Conservation (phyloP, 2,113 vertebrate species). For the Ameiurus melas region DNA sequence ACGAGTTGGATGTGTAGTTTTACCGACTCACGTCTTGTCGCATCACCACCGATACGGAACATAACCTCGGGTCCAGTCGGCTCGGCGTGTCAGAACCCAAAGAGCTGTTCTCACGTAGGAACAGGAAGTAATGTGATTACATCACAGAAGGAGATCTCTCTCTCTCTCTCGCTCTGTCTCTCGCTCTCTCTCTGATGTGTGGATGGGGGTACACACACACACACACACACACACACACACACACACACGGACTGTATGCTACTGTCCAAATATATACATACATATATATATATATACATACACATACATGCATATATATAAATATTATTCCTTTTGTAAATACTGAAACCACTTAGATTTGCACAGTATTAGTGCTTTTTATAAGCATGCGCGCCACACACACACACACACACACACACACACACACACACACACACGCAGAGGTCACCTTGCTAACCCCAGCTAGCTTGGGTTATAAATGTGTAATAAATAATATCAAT, state of each 20-base stretch:
- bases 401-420: slow-evolving; percentile 38
- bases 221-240: slow-evolving; percentile 57
- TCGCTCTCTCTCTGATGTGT: slow-evolving; percentile 42
- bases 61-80: not conserved
- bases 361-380: slow-evolving; percentile 56
- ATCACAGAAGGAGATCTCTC: not conserved
- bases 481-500: slow-evolving; percentile 37
- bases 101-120: not conserved
- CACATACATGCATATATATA: slow-evolving; percentile 57
- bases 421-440: slow-evolving; percentile 25
- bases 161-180: not conserved
- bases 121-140: not conserved
- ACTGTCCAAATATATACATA: slow-evolving; percentile 78
- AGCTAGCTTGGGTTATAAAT: slow-evolving; percentile 38
- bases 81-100: not conserved
- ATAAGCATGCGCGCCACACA: slow-evolving; percentile 38
- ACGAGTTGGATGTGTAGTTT: not conserved
- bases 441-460: slow-evolving; percentile 45
- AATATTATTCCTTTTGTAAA: slow-evolving; percentile 55
- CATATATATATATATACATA: slow-evolving; percentile 65
- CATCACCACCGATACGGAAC: not conserved
- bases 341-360: slow-evolving; percentile 41
- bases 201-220: slow-evolving; percentile 67
- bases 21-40: not conserved
- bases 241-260: slow-evolving; percentile 71